Conservation (phyloP, 2,113 vertebrate species). For the Mola mola region DNA sequence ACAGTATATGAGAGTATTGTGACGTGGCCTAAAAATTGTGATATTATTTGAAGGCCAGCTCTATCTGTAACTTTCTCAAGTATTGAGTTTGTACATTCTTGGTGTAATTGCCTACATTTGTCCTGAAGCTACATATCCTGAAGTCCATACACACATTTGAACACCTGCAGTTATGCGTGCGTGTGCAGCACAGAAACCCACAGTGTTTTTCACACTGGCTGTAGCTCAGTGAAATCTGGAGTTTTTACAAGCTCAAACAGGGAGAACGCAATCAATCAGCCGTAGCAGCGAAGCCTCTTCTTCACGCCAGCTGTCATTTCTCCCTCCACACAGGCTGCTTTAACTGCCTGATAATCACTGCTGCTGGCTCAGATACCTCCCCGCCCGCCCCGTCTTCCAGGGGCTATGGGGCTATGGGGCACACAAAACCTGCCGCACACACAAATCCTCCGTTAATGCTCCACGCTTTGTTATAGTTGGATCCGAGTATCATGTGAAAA, state of each 20-base stretch:
- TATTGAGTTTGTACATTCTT: too few relatives aligned
- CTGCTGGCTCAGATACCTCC: conserved; percentile 21
- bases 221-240: conserved; percentile 53
- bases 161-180: not conserved
- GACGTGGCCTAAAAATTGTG: too few relatives aligned
- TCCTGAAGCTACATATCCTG: too few relatives aligned
- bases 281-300: conserved; percentile 24
- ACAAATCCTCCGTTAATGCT: too few relatives aligned
- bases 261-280: conserved; percentile 54
- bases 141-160: conserved; percentile 13
- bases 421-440: not conserved
- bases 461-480: too few relatives aligned
- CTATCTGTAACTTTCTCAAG: too few relatives aligned
- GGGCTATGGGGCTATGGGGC: conserved; percentile 7
- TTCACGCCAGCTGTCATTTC: conserved; percentile 12
- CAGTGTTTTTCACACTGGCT: conserved; percentile 9
- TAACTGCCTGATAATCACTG: conserved; percentile 33
- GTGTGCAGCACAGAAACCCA: not conserved
- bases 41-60: too few relatives aligned
- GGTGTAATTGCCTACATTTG: too few relatives aligned
- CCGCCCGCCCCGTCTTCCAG: not conserved
- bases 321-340: conserved; percentile 8
- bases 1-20: too few relatives aligned
- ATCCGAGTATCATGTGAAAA: too few relatives aligned
- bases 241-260: conserved; percentile 61